Evolutionary conservation across 2,888 invertebrate species (phyloP).

Genomic region (Drosophila picticornis): DNA sequence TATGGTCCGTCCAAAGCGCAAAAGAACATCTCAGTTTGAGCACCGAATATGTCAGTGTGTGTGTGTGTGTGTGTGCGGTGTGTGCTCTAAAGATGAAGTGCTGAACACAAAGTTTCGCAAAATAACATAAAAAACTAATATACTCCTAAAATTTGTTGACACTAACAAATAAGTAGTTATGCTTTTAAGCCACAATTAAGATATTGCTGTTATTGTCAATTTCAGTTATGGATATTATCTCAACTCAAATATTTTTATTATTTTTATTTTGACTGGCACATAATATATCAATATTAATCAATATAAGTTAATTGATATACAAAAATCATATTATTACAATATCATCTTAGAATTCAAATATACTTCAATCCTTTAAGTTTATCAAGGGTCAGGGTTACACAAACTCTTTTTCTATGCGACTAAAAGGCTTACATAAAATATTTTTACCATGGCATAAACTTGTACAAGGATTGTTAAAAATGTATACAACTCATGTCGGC

Average conservation of each 20-base stretch:
- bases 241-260: neutral
- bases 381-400: neutral
- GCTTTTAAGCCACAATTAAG: conserved; percentile 8
- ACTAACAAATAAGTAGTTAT: conserved; percentile 27
- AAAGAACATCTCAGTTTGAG: conserved; percentile 61
- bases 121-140: conserved; percentile 35
- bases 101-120: conserved; percentile 30
- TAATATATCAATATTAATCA: no score
- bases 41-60: conserved; percentile 8
- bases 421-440: conserved; percentile 6
- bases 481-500: conserved; percentile 15
- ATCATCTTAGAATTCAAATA: neutral
- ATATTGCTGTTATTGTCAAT: conserved; percentile 1
- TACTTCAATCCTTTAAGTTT: neutral
- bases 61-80: conserved; percentile 3
- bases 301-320: no score
- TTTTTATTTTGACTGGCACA: neutral
- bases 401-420: neutral
- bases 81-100: conserved; percentile 14
- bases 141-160: conserved; percentile 31
- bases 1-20: conserved; percentile 48
- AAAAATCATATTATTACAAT: neutral
- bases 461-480: conserved; percentile 20
- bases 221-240: neutral
- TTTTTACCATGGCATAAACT: conserved; percentile 18